Evolutionary conservation across 2,113 vertebrate species (phyloP), one percentile per base, ranked within the genome.

Genomic region (Mohoua ochrocephala): DNA sequence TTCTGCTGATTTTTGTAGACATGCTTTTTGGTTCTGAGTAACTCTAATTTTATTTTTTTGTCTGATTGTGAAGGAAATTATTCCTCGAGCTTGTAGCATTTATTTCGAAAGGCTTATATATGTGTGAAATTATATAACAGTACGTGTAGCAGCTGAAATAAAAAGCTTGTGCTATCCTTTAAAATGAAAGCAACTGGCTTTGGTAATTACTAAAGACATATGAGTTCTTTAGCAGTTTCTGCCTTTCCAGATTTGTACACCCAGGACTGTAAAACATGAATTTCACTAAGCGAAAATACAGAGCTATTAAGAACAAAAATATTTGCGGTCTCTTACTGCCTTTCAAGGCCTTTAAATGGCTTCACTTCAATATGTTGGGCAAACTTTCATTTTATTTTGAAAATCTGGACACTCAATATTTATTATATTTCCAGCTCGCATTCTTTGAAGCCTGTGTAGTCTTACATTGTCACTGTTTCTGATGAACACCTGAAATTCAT

Each of bases 41-140:
- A 88, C 52, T 80, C 2, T 30, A 63, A 73, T 63, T 69, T 50
- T 75, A 56, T 39, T 86, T 91, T 91, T 75, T 76, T 57, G 82
- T 95, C 90, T 97, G 93, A 83, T 90, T 95, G 90, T 52, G 89
- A 94, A 96, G 59, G 77, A 89, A 87, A 94, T 80, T 83, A 80
- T 87, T 88, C 83, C 80, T 93, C 94, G 69, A 94, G 83, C 92
- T 97, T 94, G 91, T 93, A 91, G 80, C 73, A 87, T 83, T 95
- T 89, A 31, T 23, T 95, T 92, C 42, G 12, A 96, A 95, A 94
- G 84, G 69, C 71, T 97, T 92, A 49, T 88, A 35, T 96, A 91
- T 53, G 39, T 91, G 85, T 96, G 89, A 94, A 94, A 92, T 94
- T 92, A 94, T 82, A 74, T 82, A 96, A 95, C 4, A 78, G 69